Evolutionary conservation across 1,140 invertebrate genomes (phyloP), one percentile per base, ranked within the genome.

Genomic region (Drusus annulatus): DNA sequence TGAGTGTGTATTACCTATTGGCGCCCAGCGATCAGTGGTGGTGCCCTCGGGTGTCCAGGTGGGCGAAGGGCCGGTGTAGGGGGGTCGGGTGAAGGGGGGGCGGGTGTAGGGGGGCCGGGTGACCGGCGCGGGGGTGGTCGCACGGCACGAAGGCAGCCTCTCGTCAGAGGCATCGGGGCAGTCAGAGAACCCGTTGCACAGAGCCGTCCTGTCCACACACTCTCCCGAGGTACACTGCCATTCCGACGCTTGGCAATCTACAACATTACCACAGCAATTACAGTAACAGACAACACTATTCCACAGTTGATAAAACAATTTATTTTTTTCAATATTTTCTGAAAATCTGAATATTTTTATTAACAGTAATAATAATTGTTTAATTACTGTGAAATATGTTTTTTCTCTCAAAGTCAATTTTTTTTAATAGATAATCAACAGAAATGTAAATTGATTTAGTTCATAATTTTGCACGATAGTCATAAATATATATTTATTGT

Each of bases 141-240:
- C 2, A 17, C 16, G 58, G 63, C 68, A 79, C 16, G 71, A 75
- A 69, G 79, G 75, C 7, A 50, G 45, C n/a, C 45, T 16, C 88
- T 97, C 96, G 87, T 97, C 96, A 62, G 94, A 94, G 25, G 90
- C 90, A 86, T 97, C 96, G 1, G 85, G 85, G 85, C 96, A 97
- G 77, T 96, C 92, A 13, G 79, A 78, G 52, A 87, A 86, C n/a
- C 93, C 91, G 86, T 98, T 92, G 88, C 96, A 98, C 77, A 92
- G 89, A 69, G 89, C 87, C 58, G 86, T 86, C 52, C 87, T 86
- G 0, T 90, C 86, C 76, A 98, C 92, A 85, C 97, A 98, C 84
- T 93, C 90, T n/a, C 95, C 93, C 21, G 90, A 87, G 3, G 73
- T 73, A 78, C 91, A 92, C 62, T 88, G 85, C 86, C 87, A 91